Evolutionary conservation across 2,888 invertebrate species (phyloP).

Genomic region (Danaus chrysippus): DNA sequence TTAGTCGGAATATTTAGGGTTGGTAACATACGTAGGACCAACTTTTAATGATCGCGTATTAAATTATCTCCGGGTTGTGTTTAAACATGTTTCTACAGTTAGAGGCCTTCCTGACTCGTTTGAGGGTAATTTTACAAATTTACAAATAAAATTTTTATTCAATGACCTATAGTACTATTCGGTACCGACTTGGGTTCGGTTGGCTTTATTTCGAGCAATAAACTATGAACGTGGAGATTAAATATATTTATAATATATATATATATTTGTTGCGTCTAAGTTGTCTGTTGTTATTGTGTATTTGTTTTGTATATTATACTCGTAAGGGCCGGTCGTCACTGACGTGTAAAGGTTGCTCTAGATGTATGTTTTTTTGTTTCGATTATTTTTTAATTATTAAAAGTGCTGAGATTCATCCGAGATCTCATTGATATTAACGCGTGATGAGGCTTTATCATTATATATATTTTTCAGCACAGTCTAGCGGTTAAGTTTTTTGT

Average conservation of each 20-base stretch:
- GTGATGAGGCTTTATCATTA: constrained; percentile 61
- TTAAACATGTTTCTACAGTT: neutral
- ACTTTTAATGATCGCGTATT: constrained; percentile 13
- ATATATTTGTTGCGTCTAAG: neutral
- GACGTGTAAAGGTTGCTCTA: neutral
- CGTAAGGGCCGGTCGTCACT: neutral
- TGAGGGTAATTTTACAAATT: neutral
- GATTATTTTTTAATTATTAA: constrained; percentile 1
- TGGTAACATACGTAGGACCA: constrained; percentile 23
- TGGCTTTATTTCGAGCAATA: constrained; percentile 2
- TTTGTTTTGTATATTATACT: constrained; percentile 1
- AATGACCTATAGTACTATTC: neutral
- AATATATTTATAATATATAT: constrained; percentile 6
- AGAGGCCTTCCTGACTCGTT: too few relatives aligned
- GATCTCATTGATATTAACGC: constrained; percentile 65
- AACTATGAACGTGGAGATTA: constrained; percentile 1
- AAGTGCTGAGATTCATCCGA: constrained; percentile 37
- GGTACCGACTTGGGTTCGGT: neutral
- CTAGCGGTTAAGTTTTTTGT: constrained; percentile 57
- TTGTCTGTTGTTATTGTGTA: constrained; percentile 7
- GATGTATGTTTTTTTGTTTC: neutral
- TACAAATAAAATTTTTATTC: neutral
- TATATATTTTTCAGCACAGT: constrained; percentile 50
- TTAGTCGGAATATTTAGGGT: constrained; percentile 22
- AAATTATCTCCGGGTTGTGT: neutral